Evolutionary conservation across 2,797 vertebrate genomes (phyloP).

Genomic region (Orientallactaga sibirica): DNA sequence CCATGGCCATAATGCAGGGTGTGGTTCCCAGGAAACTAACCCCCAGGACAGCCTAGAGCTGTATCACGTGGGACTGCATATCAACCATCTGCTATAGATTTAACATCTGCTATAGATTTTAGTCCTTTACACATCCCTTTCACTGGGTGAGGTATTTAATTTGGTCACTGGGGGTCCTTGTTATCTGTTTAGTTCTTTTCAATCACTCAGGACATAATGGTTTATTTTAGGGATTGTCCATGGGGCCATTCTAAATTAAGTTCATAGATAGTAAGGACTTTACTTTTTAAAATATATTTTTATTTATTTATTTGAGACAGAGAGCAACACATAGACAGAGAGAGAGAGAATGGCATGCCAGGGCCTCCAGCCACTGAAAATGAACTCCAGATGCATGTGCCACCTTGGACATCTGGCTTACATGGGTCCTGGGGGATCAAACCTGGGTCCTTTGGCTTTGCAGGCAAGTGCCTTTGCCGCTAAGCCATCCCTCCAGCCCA

Average conservation of each 20-base stretch:
- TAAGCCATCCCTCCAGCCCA: neutral
- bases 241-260: neutral
- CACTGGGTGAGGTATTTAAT: neutral
- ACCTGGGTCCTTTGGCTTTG: no score
- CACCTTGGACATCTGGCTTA: no score
- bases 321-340: no score
- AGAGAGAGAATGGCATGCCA: no score
- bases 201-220: neutral
- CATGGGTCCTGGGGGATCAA: no score
- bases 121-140: neutral
- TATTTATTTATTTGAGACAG: no score
- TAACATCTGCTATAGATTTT: neutral
- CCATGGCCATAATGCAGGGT: neutral
- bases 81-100: neutral
- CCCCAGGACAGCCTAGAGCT: neutral
- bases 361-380: no score
- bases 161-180: neutral
- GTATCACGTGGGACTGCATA: rapidly evolving
- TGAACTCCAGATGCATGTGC: no score
- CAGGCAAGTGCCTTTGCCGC: no score
- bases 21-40: neutral
- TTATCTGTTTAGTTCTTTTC: neutral
- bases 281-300: no score
- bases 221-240: neutral
- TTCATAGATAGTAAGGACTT: neutral